A percentile compares a stretch with the other conserved stretches of the same genome.
phyloP scores from a whole-genome alignment of 2,113 vertebrate species.

The Ibidorhyncha struthersii region DNA sequence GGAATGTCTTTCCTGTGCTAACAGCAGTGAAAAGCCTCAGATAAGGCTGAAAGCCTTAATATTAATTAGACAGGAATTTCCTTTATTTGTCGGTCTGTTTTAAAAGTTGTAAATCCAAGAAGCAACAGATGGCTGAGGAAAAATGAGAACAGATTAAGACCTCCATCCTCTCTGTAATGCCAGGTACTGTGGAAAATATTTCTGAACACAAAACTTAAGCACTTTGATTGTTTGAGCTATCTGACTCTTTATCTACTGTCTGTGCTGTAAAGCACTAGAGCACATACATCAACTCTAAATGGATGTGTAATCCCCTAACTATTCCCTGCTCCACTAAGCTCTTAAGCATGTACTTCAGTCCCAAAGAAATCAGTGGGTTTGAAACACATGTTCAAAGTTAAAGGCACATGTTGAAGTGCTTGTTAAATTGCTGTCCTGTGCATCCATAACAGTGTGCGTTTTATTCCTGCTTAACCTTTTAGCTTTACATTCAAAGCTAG shows the following conservation, averaged over 20 bases:
- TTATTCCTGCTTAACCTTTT: neutral
- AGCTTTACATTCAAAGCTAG: neutral
- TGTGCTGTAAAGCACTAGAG: neutral
- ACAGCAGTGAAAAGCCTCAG: slow-evolving; percentile 17
- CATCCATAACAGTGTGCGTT: neutral
- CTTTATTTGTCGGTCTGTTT: slow-evolving; percentile 23
- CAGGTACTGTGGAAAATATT: slow-evolving; percentile 25
- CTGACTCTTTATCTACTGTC: neutral
- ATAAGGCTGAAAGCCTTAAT: neutral
- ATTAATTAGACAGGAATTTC: slow-evolving; percentile 21
- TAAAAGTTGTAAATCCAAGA: slow-evolving; percentile 8
- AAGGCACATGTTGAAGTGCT: neutral
- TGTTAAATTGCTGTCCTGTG: neutral
- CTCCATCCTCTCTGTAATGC: neutral
- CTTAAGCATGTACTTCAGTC: neutral
- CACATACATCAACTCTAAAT: neutral
- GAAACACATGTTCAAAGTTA: neutral
- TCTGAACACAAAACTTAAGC: neutral
- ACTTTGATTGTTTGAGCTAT: neutral
- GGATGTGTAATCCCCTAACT: neutral
- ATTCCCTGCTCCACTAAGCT: neutral
- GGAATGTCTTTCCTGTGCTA: neutral
- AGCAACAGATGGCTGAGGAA: neutral
- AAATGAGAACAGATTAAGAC: neutral
- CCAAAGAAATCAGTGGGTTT: neutral